These are phyloP conservation scores for Lepisosteus osseus DNA, from an alignment of 2,113 vertebrate species.

Conservation along the genomic window DNA sequence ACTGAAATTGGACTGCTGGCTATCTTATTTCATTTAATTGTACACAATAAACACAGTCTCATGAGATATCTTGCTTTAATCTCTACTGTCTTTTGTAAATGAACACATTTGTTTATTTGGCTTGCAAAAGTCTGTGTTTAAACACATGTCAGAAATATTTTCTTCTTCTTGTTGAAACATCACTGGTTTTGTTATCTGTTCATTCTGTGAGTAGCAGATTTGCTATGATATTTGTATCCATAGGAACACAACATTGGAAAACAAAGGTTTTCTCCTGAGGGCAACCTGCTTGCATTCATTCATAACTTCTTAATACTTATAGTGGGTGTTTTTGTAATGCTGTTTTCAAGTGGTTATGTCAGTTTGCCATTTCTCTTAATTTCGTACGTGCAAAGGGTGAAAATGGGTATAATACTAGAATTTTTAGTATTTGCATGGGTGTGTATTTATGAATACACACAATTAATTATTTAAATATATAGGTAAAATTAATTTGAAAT, in stretches of 20 bases:
- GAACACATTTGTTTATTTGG: background rate
- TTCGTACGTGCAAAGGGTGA: slow-evolving; percentile 37
- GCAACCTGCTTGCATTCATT: slow-evolving; percentile 46
- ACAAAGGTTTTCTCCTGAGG: slow-evolving; percentile 35
- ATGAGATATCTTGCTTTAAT: background rate
- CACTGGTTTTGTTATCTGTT: background rate
- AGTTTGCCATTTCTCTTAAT: slow-evolving; percentile 46
- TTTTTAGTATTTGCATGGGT: too few species aligned
- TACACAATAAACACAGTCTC: background rate
- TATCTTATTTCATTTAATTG: slow-evolving; percentile 10
- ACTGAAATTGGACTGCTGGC: background rate
- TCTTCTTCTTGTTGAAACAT: background rate
- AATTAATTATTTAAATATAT: too few species aligned
- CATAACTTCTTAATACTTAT: slow-evolving; percentile 51
- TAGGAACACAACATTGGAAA: slow-evolving; percentile 38
- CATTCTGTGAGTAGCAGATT: background rate
- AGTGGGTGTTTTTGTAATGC: slow-evolving; percentile 44
- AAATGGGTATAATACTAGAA: slow-evolving; percentile 29
- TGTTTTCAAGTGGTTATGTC: slow-evolving; percentile 50
- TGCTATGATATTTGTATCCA: slow-evolving; percentile 30
- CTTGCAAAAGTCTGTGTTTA: background rate
- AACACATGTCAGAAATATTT: background rate
- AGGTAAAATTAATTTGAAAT: too few species aligned
- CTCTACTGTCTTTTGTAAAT: too few species aligned
- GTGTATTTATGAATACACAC: too few species aligned